Evolutionary conservation across 1,140 invertebrate species (phyloP), one percentile per base, ranked within the genome.

Genomic region (Drosophila obscura): DNA sequence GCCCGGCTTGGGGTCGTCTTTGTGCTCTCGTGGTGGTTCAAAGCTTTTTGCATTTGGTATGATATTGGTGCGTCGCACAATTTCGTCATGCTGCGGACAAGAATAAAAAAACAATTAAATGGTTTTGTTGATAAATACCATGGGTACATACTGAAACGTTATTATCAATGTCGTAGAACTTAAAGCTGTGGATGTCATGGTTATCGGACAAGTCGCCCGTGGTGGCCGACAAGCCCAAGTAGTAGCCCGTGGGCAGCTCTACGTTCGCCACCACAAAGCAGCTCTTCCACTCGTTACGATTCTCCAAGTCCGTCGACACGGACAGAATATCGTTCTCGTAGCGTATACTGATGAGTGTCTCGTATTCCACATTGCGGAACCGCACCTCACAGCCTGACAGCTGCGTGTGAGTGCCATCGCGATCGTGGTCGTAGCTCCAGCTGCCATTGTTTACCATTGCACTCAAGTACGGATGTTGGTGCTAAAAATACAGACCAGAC

Each of bases 391-490:
- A 98, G 11, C 98, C 98, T 35, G 97, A 96, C 6, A 99, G 90
- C 92, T 99, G 97, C 1, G 98, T 99, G 92, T 99, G 98, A 2
- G 98, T 99, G 44, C 99, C 99, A 94, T 99, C 99, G 31, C 96
- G 93, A 92, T 99, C 99, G 92, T 99, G 98, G 93, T 99, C 99
- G 92, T 99, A 99, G 90, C 96, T 95, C 53, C 98, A 92, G 15
- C 96, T 94, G 22, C 98, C 99, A 93, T 99, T 99, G 90, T 99
- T 99, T 0, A 99, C 94, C 98, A 99, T 99, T 1, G 97, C 98
- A 61, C 98, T 99, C 68, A 99, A 96, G 92, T 98, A 99, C 0
- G 99, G 99, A 94, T 99, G 98, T 90, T 97, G 96, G 93, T 99
- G 98, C 97, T 99, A n/a, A 9, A 53, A 56, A 26, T 5, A 92